These are phyloP conservation scores for Alloscopus bannaensis DNA, from an alignment of 2,888 invertebrate genomes.

Conservation along the genomic window DNA sequence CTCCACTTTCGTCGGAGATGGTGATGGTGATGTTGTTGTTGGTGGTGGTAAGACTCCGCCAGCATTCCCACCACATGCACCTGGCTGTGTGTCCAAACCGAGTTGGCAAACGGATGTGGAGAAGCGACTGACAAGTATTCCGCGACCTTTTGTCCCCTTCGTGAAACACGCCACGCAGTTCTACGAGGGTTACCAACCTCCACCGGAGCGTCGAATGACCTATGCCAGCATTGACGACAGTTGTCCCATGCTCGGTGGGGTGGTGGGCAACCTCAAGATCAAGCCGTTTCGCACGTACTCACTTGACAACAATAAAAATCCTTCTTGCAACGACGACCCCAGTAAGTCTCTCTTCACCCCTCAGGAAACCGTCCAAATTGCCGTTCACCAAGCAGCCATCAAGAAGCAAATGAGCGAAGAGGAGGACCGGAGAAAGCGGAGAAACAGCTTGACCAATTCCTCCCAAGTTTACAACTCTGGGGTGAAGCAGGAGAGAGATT, in stretches of 20 bases:
- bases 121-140: slow-evolving; percentile 65
- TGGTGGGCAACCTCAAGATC: slow-evolving; percentile 62
- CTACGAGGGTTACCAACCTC: slow-evolving; percentile 55
- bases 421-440: slow-evolving; percentile 73
- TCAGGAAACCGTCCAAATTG: slow-evolving; percentile 75
- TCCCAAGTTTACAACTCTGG: slow-evolving; percentile 14
- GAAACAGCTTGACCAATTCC: slow-evolving; percentile 64
- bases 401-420: slow-evolving; percentile 76
- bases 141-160: slow-evolving; percentile 64
- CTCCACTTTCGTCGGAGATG: slow-evolving; percentile 37
- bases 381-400: slow-evolving; percentile 76
- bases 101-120: slow-evolving; percentile 68
- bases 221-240: slow-evolving; percentile 65
- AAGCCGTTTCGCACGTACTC: slow-evolving; percentile 73
- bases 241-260: slow-evolving; percentile 39
- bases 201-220: slow-evolving; percentile 66
- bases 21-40: slow-evolving; percentile 20
- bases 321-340: slow-evolving; percentile 73
- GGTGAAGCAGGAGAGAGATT: slow-evolving; percentile 51
- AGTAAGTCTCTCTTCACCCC: slow-evolving; percentile 75
- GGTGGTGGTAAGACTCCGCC: slow-evolving; percentile 26
- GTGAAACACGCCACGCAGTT: slow-evolving; percentile 43
- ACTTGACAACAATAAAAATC: slow-evolving; percentile 63
- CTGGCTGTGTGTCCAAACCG: slow-evolving; percentile 19
- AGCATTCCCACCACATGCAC: too few species aligned